Conservation (phyloP, 2,113 vertebrate species). For the Neotragus pygmaeus region DNA sequence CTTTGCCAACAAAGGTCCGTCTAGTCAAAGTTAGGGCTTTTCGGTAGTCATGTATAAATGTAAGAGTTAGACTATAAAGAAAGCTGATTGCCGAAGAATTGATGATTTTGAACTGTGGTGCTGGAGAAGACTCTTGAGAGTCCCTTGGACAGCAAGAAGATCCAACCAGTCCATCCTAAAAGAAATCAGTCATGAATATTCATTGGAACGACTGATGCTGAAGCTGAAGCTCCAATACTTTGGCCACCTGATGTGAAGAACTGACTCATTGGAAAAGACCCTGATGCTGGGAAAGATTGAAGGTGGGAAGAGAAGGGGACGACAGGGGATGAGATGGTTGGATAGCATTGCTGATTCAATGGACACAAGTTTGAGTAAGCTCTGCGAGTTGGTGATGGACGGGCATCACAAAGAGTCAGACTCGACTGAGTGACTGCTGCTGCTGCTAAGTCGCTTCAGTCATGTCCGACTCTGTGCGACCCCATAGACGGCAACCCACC, state of each 20-base stretch:
- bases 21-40: not conserved
- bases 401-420: not conserved
- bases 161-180: not conserved
- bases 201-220: not conserved
- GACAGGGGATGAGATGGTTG: not conserved
- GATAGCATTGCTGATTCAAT: not conserved
- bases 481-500: too few species aligned
- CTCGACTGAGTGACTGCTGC: too few species aligned
- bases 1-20: not conserved
- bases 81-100: not conserved
- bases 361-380: not conserved
- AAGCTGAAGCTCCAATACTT: not conserved
- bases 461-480: too few species aligned
- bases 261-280: not conserved
- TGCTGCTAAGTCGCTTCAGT: too few species aligned
- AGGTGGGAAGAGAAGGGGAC: rapidly evolving
- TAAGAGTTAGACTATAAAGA: not conserved
- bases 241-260: not conserved
- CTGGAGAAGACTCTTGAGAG: not conserved
- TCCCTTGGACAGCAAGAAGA: not conserved
- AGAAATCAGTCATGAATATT: not conserved
- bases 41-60: not conserved
- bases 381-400: rapidly evolving
- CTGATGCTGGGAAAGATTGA: not conserved
- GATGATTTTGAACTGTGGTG: not conserved